phyloP scores from a whole-genome alignment of 2,797 vertebrate species.

The Cichlasoma orientale region DNA sequence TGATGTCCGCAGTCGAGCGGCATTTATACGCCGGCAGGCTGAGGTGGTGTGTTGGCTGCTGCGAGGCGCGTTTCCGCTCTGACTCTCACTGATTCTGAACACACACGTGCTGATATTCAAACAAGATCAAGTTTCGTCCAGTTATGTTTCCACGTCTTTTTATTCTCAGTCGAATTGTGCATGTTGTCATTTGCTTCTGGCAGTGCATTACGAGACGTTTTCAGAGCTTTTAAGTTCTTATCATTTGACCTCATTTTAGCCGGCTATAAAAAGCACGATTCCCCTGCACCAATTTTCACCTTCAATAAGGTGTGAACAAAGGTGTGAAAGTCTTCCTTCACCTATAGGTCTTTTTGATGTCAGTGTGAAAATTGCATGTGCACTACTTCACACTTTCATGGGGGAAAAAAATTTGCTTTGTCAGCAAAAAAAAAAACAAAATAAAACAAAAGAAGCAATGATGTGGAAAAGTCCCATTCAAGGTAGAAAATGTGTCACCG shows the following conservation, averaged over 20 bases:
- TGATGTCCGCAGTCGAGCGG: background rate
- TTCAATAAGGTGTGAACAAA: background rate
- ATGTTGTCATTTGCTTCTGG: background rate
- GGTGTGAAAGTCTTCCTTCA: constrained; percentile 14
- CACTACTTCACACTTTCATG: background rate
- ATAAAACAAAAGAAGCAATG: background rate
- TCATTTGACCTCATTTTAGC: background rate
- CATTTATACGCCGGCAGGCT: constrained; percentile 40
- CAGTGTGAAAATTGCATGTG: background rate
- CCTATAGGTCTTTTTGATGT: background rate
- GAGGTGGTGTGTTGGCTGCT: background rate
- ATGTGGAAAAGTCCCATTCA: background rate
- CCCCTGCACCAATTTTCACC: background rate
- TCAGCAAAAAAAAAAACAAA: background rate
- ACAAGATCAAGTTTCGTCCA: background rate
- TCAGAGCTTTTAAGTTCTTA: background rate
- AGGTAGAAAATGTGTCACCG: background rate
- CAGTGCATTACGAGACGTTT: background rate
- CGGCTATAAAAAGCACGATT: background rate
- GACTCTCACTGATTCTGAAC: constrained; percentile 25
- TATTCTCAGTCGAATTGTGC: background rate
- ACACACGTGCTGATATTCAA: background rate
- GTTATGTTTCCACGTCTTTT: background rate
- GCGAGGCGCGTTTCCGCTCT: constrained; percentile 29
- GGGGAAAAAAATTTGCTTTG: no score